Evolutionary conservation across 2,888 invertebrate species (phyloP), one percentile per base, ranked within the genome.

Genomic region (Ectropis crepuscularia): DNA sequence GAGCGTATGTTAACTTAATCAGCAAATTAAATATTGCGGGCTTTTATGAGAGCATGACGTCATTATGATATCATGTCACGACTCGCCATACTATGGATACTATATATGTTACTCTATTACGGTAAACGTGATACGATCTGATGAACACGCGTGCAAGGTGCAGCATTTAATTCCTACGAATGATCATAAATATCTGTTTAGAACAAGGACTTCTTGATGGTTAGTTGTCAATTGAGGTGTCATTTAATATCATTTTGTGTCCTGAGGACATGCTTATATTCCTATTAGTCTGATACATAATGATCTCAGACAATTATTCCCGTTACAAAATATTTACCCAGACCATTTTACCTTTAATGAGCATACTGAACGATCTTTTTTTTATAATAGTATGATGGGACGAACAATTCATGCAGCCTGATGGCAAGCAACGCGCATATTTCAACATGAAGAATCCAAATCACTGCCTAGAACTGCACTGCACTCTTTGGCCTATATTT

Each of bases 91-190:
- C 16, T 39, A 47, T 48, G 42, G 42, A 41, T 39, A 45, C 50
- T 57, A 42, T n/a, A n/a, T n/a, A n/a, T 51, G 9, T 2, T 6
- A n/a, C 9, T 28, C 7, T 37, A n/a, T 57, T 57, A 62, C 57
- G 57, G 62, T 57, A 62, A 6, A 53, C 38, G 43, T 53, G 53
- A 54, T 41, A 64, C 59, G 59, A 47, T 50, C 63, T 41, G 55
- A 51, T 51, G 63, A 55, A 10, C 63, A 51, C 59, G 59, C 55
- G 63, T 55, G 55, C 43, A 55, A 55, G 54, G 63, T 63, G 53
- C 48, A 43, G 53, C 63, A 55, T 59, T 58, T 58, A 59, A 46
- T 55, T 28, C 16, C 16, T 28, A 28, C 16, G 46, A 63, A 58
- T 42, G 53, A 0, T 10, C 46, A 59, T 63, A 63, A 50, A 63